Base-by-base conservation (phyloP, 1,140 invertebrate genomes). In the Nebria ingens region DNA sequence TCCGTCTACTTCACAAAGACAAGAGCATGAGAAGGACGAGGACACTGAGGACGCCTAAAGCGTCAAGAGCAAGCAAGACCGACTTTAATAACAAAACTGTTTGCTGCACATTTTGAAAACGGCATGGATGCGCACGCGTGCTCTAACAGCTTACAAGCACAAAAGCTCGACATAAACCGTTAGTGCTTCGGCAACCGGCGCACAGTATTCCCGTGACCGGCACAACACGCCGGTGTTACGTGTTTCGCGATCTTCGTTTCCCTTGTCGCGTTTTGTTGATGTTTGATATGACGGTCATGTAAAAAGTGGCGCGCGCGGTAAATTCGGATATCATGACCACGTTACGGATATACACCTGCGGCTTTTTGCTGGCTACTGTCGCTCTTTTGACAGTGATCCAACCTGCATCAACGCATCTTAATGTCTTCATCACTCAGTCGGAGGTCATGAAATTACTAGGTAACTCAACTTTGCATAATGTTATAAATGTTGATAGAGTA, bases 371-470 rank as follows among this genome's bases (percentile, higher is more conserved):
- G 40, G 9, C 17, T 4, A 15, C 55, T 40, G 45, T 63, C n/a
- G 34, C 61, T 13, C 25, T 54, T 20, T 29, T 62, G 21, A 34
- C 55, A n/a, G 51, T 58, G 13, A 56, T 34, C 21, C 40, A 51
- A 22, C 55, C 53, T 52, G 64, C 64, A 42, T 55, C 72, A 60
- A 78, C 79, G 65, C 83, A 86, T 75, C 76, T 86, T 58, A 85
- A 87, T 68, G 80, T 87, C 64, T 85, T 86, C 71, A 86, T 87
- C 74, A 85, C 82, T 68, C 79, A 85, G 68, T 77, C 80, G 51
- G 84, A 87, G 75, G 83, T 87, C 63, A 83, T 82, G 76, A 85
- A 85, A 70, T 75, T 87, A 59, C 71, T 87, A 68, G 84, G 84
- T 87, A 73, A 81, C 15, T n/a, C n/a, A n/a, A n/a, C n/a, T n/a